Evolutionary conservation across 1,140 invertebrate species (phyloP), one percentile per base, ranked within the genome.

Genomic region (Trissolcus basalis): DNA sequence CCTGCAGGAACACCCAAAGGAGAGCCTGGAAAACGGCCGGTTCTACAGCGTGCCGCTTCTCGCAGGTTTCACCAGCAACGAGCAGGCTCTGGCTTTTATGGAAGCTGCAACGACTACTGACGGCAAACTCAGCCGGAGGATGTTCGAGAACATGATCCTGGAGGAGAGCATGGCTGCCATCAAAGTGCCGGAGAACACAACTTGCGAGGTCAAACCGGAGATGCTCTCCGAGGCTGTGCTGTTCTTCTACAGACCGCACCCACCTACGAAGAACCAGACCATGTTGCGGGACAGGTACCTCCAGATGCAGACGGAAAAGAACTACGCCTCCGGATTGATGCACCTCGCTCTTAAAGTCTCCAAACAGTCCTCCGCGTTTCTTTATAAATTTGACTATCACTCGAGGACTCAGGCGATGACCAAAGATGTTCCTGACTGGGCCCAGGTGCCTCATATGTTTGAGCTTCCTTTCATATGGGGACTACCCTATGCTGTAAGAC

Each of bases 381-480:
- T 82, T 7, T 82, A 82, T 54, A 89, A 94, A 67, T 95, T 95
- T 80, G 93, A 94, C 78, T 91, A 93, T 70, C 92, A 93, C 55
- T 91, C 93, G 0, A 90, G 91, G 69, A 93, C 93, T 0, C 82
- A 89, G 27, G 85, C 89, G 1, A 91, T 90, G 8, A 89, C 89
- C 11, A 90, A 91, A 4, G 90, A 91, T 36, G 89, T 94, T 14
- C 92, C 94, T 0, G 89, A 90, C 12, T 95, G 93, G 93, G 90
- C 93, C 0, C 91, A 91, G 36, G 93, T 94, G 0, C 93, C 94
- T 0, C 94, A 95, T 79, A 91, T 94, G 82, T 94, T 92, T 74
- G 94, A 96, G 80, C 86, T 94, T 44, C 92, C 94, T 3, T 94
- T 94, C 72, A 90, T 94, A 0, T 94, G 94, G 90, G 94, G 94